Conservation (phyloP, 2,888 invertebrate genomes). For the Suillia variegata region DNA sequence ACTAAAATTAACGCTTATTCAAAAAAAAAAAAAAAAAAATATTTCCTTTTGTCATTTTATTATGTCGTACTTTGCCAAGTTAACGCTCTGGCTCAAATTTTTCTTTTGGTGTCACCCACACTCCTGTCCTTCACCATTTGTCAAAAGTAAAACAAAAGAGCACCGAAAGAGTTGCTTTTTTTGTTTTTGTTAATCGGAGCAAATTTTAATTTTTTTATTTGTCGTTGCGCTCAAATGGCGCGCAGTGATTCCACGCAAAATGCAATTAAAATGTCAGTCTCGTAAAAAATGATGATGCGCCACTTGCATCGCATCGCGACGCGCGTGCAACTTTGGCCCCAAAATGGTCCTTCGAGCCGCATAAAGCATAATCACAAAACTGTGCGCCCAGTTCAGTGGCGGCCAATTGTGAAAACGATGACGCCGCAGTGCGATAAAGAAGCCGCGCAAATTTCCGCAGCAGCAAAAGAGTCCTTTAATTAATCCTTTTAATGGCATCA, state of each 20-base stretch:
- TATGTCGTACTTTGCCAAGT: neutral
- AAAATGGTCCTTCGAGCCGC: constrained; percentile 2
- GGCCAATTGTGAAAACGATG: too few species aligned
- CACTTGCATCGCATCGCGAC: neutral
- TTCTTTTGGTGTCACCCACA: too few species aligned
- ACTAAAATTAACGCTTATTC: too few species aligned
- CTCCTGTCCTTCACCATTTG: constrained; percentile 24
- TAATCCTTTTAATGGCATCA: constrained; percentile 25
- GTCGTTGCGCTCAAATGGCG: neutral
- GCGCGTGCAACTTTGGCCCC: neutral
- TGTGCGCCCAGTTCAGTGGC: neutral
- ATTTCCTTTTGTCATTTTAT: neutral
- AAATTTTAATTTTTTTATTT: constrained; percentile 25
- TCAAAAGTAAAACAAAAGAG: constrained; percentile 24
- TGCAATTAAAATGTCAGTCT: constrained; percentile 39
- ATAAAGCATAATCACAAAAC: constrained; percentile 6
- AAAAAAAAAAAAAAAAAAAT: too few species aligned
- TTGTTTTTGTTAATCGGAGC: constrained; percentile 27
- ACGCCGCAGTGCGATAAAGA: neutral
- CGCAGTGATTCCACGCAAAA: constrained; percentile 33
- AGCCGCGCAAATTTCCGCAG: too few species aligned
- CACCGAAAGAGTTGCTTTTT: too few species aligned
- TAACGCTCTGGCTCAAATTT: too few species aligned
- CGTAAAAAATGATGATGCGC: constrained; percentile 28
- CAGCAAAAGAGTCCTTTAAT: too few species aligned